Evolutionary conservation across 2,797 vertebrate species (phyloP), one percentile per base, ranked within the genome.

Genomic region (Muscicapa comitata): DNA sequence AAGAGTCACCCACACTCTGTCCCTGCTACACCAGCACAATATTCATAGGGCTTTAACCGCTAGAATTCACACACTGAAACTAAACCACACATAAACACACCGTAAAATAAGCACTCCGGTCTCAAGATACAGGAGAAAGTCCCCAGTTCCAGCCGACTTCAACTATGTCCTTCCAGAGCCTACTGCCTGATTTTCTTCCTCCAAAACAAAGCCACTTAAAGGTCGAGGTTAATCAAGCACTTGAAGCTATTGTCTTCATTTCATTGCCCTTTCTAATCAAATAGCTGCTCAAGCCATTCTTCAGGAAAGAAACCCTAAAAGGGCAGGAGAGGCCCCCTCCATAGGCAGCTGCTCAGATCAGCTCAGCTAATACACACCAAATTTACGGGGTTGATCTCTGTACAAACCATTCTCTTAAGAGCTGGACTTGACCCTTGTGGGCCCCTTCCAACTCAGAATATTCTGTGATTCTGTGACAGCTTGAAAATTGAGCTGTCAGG

Each of bases 41-140:
- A 40, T 51, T 54, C 35, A 58, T 3, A 40, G 11, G 40, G 51
- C 18, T 88, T 77, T 42, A 57, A 70, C 29, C 50, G 77, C 40
- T 38, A 35, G n/a, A 73, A 62, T 47, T 70, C 51, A 77, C 13
- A n/a, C 15, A 28, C 11, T 58, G 24, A 73, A 83, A 73, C 17
- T 9, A 48, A 93, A 68, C 42, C 24, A 68, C 51, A 47, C 0
- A 11, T 12, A 62, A 54, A 62, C 20, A 43, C 0, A 0, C 23
- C 54, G 28, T 31, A 83, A 79, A 62, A 61, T 25, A 73, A 90
- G 29, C 7, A 7, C 2, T 50, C 29, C 19, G 29, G 17, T 29
- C 9, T 37, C 19, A 65, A 47, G 24, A n/a, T 3, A 79, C 6
- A 42, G 20, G 4, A 86, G 3, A 42, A 38, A 17, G 29, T 35